Percentiles rank a stretch among this genome's conserved stretches.
Conservation (phyloP, 1,140 invertebrate genomes). For the Drosophila takahashii region DNA sequence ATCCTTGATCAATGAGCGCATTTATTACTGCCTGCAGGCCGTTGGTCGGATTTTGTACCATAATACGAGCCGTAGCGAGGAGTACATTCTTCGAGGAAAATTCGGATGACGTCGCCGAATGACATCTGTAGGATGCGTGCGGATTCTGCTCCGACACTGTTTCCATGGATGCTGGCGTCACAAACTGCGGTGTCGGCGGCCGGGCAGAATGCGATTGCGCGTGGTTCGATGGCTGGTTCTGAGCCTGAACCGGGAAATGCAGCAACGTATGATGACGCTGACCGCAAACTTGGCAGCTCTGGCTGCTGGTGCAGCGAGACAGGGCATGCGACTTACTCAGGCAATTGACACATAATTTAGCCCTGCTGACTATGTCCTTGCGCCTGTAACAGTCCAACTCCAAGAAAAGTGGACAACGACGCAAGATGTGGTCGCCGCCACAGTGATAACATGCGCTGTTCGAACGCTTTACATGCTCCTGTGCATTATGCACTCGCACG, state of each 20-base stretch:
- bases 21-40: constrained; percentile 2
- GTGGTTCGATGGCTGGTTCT: not conserved
- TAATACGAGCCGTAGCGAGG: not conserved
- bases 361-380: not conserved
- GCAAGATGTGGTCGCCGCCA: not conserved
- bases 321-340: not conserved
- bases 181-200: not conserved
- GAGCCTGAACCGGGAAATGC: not conserved
- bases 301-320: not conserved
- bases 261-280: not conserved
- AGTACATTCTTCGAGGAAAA: not conserved
- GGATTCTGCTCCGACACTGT: not conserved
- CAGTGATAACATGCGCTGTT: not conserved
- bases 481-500: not conserved
- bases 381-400: not conserved
- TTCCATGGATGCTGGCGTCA: not conserved
- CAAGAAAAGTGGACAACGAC: not conserved
- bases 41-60: not conserved
- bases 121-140: not conserved
- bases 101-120: not conserved
- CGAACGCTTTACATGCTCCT: not conserved
- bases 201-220: not conserved
- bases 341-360: constrained; percentile 3
- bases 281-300: not conserved
- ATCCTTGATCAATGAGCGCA: not conserved